Percentiles rank a stretch among this genome's conserved stretches.
These are phyloP conservation scores for Graphium colonna DNA, from an alignment of 2,888 invertebrate genomes.

Conservation along the genomic window DNA sequence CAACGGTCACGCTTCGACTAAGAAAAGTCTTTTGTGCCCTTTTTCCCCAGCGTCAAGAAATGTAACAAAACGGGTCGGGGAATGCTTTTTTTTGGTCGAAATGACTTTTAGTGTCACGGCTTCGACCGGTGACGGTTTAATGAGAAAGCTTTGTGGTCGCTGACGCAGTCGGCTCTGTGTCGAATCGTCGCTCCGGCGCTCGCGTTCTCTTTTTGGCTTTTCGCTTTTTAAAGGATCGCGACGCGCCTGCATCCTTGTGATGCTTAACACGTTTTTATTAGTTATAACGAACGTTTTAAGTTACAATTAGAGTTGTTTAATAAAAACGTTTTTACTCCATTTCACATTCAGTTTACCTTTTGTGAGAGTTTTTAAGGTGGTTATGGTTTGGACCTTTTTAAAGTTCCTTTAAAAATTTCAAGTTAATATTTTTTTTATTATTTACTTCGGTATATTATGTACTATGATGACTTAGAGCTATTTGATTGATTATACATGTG, in stretches of 20 bases:
- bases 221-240: constrained; percentile 59
- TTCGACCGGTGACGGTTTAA: constrained; percentile 71
- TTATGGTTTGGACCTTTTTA: too few species aligned
- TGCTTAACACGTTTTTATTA: constrained; percentile 25
- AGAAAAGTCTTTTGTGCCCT: constrained; percentile 75
- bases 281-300: constrained; percentile 14
- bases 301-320: constrained; percentile 13
- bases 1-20: constrained; percentile 75
- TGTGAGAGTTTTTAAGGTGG: too few species aligned
- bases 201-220: constrained; percentile 37
- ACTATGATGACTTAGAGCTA: too few species aligned
- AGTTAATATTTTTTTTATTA: too few species aligned
- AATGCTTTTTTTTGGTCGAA: constrained; percentile 62
- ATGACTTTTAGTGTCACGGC: constrained; percentile 75
- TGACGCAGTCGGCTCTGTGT: constrained; percentile 67
- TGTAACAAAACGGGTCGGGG: constrained; percentile 63
- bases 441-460: too few species aligned
- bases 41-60: constrained; percentile 70
- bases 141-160: constrained; percentile 76
- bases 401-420: too few species aligned
- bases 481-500: too few species aligned
- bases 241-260: constrained; percentile 30
- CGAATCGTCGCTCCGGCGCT: constrained; percentile 65
- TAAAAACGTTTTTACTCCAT: not conserved
- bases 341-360: not conserved